These are phyloP conservation scores for Tenodera sinensis DNA, from an alignment of 2,888 invertebrate species.

Conservation along the genomic window DNA sequence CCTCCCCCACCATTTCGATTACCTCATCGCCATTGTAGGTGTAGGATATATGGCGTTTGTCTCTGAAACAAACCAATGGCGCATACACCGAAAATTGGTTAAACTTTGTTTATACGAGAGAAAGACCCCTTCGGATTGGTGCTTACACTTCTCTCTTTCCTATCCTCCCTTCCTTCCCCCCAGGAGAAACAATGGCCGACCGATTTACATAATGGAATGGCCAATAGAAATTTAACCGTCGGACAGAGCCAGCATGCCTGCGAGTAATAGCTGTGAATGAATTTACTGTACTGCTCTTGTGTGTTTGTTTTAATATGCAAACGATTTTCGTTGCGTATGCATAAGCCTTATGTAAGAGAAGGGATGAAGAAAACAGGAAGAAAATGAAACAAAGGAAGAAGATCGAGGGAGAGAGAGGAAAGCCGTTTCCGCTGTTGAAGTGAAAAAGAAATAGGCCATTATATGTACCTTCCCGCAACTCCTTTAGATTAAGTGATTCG, in stretches of 20 bases:
- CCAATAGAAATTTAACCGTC: not conserved
- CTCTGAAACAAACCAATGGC: not conserved
- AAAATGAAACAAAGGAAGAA: not conserved
- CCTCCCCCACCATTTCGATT: not conserved
- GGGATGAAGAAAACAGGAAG: not conserved
- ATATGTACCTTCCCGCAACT: not conserved
- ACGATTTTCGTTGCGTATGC: not conserved
- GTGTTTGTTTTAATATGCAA: slow-evolving; percentile 13
- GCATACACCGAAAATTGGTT: slow-evolving; percentile 5
- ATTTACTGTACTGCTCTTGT: not conserved
- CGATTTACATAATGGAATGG: slow-evolving; percentile 18
- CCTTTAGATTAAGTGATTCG: not conserved
- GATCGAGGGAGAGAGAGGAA: not conserved
- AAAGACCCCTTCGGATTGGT: not conserved
- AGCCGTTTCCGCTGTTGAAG: not conserved
- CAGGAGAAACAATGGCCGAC: not conserved
- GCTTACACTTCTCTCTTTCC: not conserved
- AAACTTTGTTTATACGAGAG: not conserved
- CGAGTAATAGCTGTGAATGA: slow-evolving; percentile 4
- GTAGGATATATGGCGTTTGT: not conserved
- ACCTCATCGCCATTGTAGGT: not conserved
- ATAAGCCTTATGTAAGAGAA: not conserved
- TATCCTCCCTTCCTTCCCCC: not conserved
- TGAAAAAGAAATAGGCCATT: not conserved
- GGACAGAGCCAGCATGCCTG: not conserved